Conservation (phyloP, 2,113 vertebrate species). For the Cottus gobio region DNA sequence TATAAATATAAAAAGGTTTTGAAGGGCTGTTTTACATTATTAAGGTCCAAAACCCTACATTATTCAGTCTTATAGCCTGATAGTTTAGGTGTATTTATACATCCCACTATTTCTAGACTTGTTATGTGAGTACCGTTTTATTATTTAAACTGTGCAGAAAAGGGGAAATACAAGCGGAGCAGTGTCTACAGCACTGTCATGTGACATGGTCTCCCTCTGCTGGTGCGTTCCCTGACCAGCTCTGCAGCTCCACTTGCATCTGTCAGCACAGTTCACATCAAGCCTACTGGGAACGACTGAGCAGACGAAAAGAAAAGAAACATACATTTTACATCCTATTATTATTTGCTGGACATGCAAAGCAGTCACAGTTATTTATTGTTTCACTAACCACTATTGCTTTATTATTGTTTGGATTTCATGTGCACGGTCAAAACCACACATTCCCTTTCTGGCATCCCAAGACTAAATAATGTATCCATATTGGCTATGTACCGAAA, state of each 20-base stretch:
- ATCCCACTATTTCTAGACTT: background rate
- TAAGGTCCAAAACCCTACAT: background rate
- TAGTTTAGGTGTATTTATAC: background rate
- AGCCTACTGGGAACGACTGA: background rate
- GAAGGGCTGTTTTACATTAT: background rate
- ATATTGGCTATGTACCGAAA: constrained; percentile 69
- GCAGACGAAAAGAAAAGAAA: background rate
- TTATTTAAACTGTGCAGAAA: background rate
- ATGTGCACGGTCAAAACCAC: constrained; percentile 40
- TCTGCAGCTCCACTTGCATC: constrained; percentile 11
- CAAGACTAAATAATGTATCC: constrained; percentile 77
- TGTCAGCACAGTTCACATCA: background rate
- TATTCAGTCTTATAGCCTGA: background rate
- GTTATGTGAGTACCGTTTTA: background rate
- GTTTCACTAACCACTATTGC: background rate
- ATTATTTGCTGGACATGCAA: background rate
- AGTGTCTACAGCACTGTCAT: constrained; percentile 11
- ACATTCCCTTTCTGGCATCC: constrained; percentile 64
- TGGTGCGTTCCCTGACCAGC: constrained; percentile 66
- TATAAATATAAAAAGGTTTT: background rate
- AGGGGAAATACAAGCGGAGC: background rate
- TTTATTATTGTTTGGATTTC: constrained; percentile 49
- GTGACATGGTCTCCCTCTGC: constrained; percentile 76
- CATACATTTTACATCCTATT: background rate
- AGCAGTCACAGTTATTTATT: background rate